These are phyloP conservation scores for Indicator indicator DNA, from an alignment of 2,113 vertebrate genomes.

Conservation along the genomic window DNA sequence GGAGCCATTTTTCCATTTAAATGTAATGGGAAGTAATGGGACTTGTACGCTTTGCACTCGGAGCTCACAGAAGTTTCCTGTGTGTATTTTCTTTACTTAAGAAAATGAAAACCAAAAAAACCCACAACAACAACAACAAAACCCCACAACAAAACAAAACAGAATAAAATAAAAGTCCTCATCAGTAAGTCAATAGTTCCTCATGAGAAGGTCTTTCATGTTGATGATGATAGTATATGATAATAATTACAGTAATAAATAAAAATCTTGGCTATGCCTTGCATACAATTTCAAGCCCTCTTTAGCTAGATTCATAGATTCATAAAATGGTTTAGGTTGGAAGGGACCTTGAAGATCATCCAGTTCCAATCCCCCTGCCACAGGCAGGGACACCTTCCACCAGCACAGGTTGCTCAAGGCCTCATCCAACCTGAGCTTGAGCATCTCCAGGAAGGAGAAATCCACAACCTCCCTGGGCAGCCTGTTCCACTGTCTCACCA, in stretches of 20 bases:
- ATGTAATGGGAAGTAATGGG: background rate
- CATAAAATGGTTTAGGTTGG: too few species aligned
- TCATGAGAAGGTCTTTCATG: background rate
- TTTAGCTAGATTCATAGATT: background rate
- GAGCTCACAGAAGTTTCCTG: constrained; percentile 19
- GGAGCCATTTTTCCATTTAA: constrained; percentile 60
- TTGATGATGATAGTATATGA: background rate
- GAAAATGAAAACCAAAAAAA: background rate
- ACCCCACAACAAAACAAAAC: background rate
- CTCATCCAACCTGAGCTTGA: too few species aligned
- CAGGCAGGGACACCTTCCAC: too few species aligned
- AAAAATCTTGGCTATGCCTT: background rate
- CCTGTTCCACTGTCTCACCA: too few species aligned
- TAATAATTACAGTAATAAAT: background rate
- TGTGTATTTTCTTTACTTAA: constrained; percentile 32
- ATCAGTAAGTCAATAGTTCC: background rate
- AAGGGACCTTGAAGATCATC: too few species aligned
- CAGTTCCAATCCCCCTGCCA: too few species aligned
- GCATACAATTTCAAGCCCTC: background rate
- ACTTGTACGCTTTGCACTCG: constrained; percentile 4
- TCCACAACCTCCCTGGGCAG: too few species aligned
- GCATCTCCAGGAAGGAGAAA: too few species aligned
- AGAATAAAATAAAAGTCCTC: background rate
- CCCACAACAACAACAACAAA: too few species aligned
- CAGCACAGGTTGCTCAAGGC: too few species aligned